Percentiles rank a stretch among this genome's conserved stretches.
phyloP scores from a whole-genome alignment of 2,888 invertebrate species.

The Tholera decimalis region DNA sequence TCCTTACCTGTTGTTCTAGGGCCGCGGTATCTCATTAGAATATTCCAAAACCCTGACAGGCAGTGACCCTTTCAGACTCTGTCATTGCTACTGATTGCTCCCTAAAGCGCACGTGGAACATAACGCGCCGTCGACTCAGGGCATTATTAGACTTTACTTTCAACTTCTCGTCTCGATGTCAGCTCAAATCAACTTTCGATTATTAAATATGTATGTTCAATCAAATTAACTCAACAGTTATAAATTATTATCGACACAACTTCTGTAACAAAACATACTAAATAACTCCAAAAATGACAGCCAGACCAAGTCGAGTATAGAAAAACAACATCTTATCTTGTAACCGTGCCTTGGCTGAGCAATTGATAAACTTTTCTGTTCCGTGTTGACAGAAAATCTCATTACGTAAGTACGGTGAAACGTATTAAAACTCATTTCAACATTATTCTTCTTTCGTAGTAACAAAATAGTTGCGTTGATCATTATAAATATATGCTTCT shows the following conservation, averaged over 20 bases:
- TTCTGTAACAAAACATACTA: background rate
- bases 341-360: conserved; percentile 18
- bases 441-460: conserved; percentile 3
- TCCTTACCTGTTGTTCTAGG: no score
- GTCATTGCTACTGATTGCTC: no score
- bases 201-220: no score
- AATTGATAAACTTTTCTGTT: conserved; percentile 57
- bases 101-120: no score
- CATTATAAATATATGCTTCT: conserved; percentile 17
- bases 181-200: background rate
- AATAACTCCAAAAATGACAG: conserved; percentile 8
- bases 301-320: conserved; percentile 11
- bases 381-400: conserved; percentile 35
- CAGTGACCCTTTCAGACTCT: no score
- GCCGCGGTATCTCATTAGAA: no score
- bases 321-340: conserved; percentile 38
- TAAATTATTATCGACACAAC: background rate
- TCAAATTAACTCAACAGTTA: background rate
- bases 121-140: no score
- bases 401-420: conserved; percentile 33
- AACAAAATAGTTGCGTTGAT: conserved; percentile 27
- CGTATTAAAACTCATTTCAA: conserved; percentile 38
- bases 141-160: background rate
- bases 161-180: background rate
- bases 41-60: no score